Percentiles rank a stretch among this genome's conserved stretches.
Evolutionary conservation across 2,113 vertebrate genomes (phyloP).

Genomic region (Sinocyclocheilus grahami): DNA sequence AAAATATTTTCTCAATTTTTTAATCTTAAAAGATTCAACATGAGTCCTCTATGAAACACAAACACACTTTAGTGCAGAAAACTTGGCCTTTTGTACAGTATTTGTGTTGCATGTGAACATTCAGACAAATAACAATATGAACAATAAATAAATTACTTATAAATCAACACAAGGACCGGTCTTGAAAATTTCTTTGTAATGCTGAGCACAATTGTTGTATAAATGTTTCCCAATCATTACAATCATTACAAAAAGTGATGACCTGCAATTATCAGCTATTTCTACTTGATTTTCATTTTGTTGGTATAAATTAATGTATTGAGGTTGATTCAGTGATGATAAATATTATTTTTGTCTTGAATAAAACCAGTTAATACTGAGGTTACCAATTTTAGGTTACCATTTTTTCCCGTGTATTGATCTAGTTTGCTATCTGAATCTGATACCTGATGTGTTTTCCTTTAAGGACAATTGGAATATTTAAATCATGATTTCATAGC

Average conservation of each 20-base stretch:
- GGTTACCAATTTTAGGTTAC: too few species aligned
- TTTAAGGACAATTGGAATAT: background rate
- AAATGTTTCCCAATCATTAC: background rate
- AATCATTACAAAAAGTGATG: background rate
- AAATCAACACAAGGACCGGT: background rate
- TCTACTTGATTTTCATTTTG: background rate
- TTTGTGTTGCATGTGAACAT: background rate
- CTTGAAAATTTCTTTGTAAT: background rate
- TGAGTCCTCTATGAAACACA: background rate
- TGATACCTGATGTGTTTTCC: background rate
- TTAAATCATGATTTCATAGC: background rate
- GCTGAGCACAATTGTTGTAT: background rate
- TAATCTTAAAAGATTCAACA: background rate
- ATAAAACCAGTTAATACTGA: too few species aligned
- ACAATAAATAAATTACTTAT: background rate
- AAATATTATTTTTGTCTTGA: too few species aligned
- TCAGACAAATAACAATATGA: background rate
- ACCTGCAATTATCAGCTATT: background rate
- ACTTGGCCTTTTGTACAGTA: background rate
- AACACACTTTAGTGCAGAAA: background rate
- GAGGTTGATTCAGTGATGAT: too few species aligned
- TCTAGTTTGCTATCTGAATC: background rate
- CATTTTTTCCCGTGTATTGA: background rate
- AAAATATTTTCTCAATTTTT: background rate
- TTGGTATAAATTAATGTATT: too few species aligned